Percentiles rank a stretch among this genome's conserved stretches.
Evolutionary conservation across 2,797 vertebrate species (phyloP).

Genomic region (Poecilia wingei): DNA sequence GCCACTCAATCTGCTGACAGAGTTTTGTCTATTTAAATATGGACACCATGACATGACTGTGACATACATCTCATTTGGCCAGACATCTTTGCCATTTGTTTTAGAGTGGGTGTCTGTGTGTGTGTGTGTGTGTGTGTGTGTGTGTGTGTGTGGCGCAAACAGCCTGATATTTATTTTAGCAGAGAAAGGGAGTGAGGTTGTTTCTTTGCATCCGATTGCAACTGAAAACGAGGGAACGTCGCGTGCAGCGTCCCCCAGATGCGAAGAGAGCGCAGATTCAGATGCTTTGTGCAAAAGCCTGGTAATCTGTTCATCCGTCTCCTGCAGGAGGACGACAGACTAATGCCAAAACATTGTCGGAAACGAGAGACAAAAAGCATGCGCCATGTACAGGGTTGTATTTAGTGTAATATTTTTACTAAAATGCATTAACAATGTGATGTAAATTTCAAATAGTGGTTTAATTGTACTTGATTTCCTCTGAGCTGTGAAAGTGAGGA

Average conservation of each 20-base stretch:
- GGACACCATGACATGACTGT: slow-evolving; percentile 28
- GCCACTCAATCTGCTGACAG: slow-evolving; percentile 34
- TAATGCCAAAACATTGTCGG: slow-evolving; percentile 47
- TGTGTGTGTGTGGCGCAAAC: slow-evolving; percentile 26
- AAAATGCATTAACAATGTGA: slow-evolving; percentile 52
- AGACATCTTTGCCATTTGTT: slow-evolving; percentile 69
- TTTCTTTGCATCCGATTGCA: slow-evolving; percentile 24
- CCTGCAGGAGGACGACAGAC: slow-evolving; percentile 5
- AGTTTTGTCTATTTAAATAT: slow-evolving; percentile 23
- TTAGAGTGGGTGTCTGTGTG: slow-evolving; percentile 29
- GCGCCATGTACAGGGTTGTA: slow-evolving; percentile 72
- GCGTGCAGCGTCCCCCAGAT: slow-evolving; percentile 42
- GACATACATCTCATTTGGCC: slow-evolving; percentile 54
- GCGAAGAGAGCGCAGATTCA: slow-evolving; percentile 46
- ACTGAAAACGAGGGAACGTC: slow-evolving; percentile 32
- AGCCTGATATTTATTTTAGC: slow-evolving; percentile 74
- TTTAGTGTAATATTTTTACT: slow-evolving; percentile 71
- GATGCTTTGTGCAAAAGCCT: slow-evolving; percentile 43
- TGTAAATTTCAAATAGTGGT: slow-evolving; percentile 60
- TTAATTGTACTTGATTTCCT: slow-evolving; percentile 58
- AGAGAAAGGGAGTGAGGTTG: slow-evolving; percentile 14
- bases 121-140: slow-evolving; percentile 3
- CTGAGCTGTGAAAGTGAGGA: slow-evolving; percentile 66
- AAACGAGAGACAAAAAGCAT: slow-evolving; percentile 16
- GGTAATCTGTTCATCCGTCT: slow-evolving; percentile 24